Evolutionary conservation across 2,888 invertebrate genomes (phyloP).

Genomic region (Eupithecia exiguata): DNA sequence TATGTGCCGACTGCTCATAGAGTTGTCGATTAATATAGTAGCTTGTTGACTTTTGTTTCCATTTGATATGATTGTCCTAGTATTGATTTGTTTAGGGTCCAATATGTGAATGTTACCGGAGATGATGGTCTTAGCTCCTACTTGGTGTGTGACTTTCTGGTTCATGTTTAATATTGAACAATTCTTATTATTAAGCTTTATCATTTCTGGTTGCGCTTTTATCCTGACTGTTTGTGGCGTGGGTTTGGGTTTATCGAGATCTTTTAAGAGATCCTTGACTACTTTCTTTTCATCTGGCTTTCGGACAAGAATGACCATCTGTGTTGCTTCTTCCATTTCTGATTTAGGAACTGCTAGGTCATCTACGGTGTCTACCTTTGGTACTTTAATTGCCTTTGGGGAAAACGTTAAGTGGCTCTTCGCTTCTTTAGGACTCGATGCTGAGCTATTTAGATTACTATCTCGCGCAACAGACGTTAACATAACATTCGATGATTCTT

Average conservation of each 20-base stretch:
- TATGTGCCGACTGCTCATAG: conserved; percentile 78
- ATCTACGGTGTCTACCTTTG: conserved; percentile 75
- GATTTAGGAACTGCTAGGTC: conserved; percentile 59
- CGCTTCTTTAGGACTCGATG: conserved; percentile 86
- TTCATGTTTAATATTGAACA: conserved; percentile 78
- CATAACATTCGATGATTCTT: conserved; percentile 77
- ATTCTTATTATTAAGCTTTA: conserved; percentile 77
- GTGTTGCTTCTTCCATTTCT: conserved; percentile 75
- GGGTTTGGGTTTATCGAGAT: conserved; percentile 74
- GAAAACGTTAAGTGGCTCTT: conserved; percentile 89
- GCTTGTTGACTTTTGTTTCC: conserved; percentile 78
- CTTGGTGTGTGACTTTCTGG: conserved; percentile 74
- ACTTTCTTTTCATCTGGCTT: conserved; percentile 80
- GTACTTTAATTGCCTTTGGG: conserved; percentile 87
- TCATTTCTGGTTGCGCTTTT: conserved; percentile 74
- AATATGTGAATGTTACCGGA: conserved; percentile 82
- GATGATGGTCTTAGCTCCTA: conserved; percentile 80
- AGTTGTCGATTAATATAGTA: conserved; percentile 80
- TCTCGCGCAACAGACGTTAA: conserved; percentile 73
- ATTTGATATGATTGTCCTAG: conserved; percentile 80
- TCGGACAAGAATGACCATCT: conserved; percentile 78
- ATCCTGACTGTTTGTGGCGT: conserved; percentile 71
- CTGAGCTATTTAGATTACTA: conserved; percentile 65
- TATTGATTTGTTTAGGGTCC: conserved; percentile 72
- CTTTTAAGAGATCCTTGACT: conserved; percentile 86